phyloP scores from a whole-genome alignment of 2,113 vertebrate species.

The Mionectes macconnelli region DNA sequence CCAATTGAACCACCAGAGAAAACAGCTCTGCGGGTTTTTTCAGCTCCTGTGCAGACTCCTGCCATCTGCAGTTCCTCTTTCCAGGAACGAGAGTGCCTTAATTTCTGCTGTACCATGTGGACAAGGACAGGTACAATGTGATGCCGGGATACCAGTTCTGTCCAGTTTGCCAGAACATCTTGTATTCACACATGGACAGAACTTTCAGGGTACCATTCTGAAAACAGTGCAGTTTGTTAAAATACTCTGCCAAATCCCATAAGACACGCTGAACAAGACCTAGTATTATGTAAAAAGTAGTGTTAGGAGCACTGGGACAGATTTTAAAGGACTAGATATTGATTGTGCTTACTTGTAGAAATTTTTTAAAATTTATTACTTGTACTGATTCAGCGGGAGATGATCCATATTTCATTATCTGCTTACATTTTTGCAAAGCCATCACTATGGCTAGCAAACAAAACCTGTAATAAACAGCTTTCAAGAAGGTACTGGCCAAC shows the following conservation, averaged over 20 bases:
- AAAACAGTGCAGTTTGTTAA: not conserved
- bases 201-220: not conserved
- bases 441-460: not conserved
- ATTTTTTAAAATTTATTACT: not conserved
- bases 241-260: not conserved
- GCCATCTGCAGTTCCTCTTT: not conserved
- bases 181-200: not conserved
- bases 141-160: not conserved
- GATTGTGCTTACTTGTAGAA: not conserved
- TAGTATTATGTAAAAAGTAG: not conserved
- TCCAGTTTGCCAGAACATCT: not conserved
- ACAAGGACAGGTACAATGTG: not conserved
- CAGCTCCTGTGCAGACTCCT: not conserved
- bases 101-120: not conserved
- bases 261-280: not conserved
- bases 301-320: not conserved
- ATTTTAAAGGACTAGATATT: not conserved
- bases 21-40: not conserved
- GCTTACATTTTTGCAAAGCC: not conserved
- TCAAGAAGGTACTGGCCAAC: not conserved
- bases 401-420: not conserved
- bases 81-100: not conserved
- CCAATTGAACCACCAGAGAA: not conserved
- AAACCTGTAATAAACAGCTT: not conserved
- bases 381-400: not conserved